Conservation (phyloP, 2,888 invertebrate species). For the Brachylomia viminalis region DNA sequence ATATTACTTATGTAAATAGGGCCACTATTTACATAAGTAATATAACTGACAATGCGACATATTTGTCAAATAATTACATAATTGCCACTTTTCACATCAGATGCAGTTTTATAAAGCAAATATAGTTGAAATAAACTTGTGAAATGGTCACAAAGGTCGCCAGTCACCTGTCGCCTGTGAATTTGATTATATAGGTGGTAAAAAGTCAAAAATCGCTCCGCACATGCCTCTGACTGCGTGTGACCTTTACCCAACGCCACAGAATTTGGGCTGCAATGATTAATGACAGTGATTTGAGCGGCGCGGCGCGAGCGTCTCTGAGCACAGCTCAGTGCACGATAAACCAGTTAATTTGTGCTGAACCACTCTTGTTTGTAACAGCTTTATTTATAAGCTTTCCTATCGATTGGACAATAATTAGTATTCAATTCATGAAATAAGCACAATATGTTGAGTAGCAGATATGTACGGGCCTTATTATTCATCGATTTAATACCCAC, state of each 20-base stretch:
- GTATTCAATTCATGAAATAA: background rate
- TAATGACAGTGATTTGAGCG: constrained; percentile 70
- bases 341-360: constrained; percentile 36
- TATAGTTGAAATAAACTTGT: background rate
- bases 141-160: background rate
- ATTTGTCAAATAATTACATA: too few relatives aligned
- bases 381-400: constrained; percentile 9
- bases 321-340: constrained; percentile 24
- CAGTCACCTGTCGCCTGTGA: too few relatives aligned
- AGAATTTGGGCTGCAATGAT: constrained; percentile 74
- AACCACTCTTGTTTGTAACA: constrained; percentile 22
- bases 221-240: constrained; percentile 40
- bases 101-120: background rate
- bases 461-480: too few relatives aligned
- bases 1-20: too few relatives aligned
- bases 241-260: constrained; percentile 64
- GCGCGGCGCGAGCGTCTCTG: constrained; percentile 55
- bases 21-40: too few relatives aligned
- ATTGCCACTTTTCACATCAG: too few relatives aligned
- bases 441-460: too few relatives aligned
- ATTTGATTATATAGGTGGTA: background rate
- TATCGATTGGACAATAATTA: constrained; percentile 36
- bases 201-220: constrained; percentile 23
- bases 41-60: too few relatives aligned
- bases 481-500: too few relatives aligned